Evolutionary conservation across 35 echinoderm and acorn worm species (phyloP).

Genomic region (Ptychodera flava): DNA sequence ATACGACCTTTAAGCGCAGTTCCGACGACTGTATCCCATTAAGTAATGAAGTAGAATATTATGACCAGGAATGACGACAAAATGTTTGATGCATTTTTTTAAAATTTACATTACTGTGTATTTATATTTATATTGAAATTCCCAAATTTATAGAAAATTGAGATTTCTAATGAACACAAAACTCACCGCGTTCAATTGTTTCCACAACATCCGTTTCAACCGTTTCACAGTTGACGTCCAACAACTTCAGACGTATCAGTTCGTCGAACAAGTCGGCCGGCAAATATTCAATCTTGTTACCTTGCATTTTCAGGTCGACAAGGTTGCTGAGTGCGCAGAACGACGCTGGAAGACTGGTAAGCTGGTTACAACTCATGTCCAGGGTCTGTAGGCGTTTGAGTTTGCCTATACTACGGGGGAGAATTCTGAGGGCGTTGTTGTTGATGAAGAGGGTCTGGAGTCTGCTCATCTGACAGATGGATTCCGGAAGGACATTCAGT

Average conservation of each 20-base stretch:
- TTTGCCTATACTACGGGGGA: neutral
- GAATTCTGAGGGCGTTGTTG: neutral
- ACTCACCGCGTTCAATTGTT: neutral
- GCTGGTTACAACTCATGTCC: neutral
- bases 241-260: neutral
- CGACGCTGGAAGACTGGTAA: neutral
- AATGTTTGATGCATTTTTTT: too few species aligned
- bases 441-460: neutral
- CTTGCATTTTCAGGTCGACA: neutral
- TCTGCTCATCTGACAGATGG: neutral
- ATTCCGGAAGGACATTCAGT: neutral
- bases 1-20: neutral
- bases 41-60: too few species aligned
- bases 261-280: neutral
- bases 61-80: too few species aligned
- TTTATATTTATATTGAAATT: too few species aligned
- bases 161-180: too few species aligned
- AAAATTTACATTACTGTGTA: too few species aligned
- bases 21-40: neutral
- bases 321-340: neutral
- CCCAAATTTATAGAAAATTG: too few species aligned
- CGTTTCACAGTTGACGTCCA: neutral
- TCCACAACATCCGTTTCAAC: neutral
- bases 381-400: neutral
- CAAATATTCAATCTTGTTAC: neutral